Evolutionary conservation across 2,797 vertebrate genomes (phyloP), one percentile per base, ranked within the genome.

Genomic region (Diglossa cyanea): DNA sequence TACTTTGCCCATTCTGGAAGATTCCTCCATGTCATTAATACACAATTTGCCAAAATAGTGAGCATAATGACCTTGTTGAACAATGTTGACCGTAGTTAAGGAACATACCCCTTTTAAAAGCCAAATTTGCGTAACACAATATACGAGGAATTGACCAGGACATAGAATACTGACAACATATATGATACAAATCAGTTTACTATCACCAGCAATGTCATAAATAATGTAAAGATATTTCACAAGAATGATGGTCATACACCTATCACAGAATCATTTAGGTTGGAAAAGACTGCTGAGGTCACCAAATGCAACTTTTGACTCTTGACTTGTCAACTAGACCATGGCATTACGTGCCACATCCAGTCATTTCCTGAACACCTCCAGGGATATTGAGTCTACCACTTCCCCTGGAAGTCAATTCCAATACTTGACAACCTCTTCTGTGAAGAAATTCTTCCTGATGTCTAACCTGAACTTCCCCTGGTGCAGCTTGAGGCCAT

Each of bases 31-130:
- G 99, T 99, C 99, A 99, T 99, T 94, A 99, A 98, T 90, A 95
- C 98, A 98, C 99, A 99, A 98, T 99, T 99, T 77, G 98, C 98
- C 97, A 99, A 92, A 98, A 99, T 99, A 84, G 99, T 99, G 96
- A 98, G 99, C 99, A 99, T 99, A 97, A 99, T 99, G 80, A 99
- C 93, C 90, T 98, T 96, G 97, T 72, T 99, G 97, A 99, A 99
- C 95, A 98, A 98, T 60, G 98, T 99, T 96, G 85, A 74, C 48
- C 11, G 7, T 47, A 90, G 98, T 99, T 97, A 99, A 99, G 99
- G 98, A 99, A 97, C 39, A 74, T 6, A 68, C 1, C 7, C 23
- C 13, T 74, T 79, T 73, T 40, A 47, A 39, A 45, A 51, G 35
- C 5, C 21, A 7, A 81, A 90, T 73, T 62, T 71, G 24, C 17